Evolutionary conservation across 2,113 vertebrate species (phyloP).

Genomic region (Bubo scandiacus): DNA sequence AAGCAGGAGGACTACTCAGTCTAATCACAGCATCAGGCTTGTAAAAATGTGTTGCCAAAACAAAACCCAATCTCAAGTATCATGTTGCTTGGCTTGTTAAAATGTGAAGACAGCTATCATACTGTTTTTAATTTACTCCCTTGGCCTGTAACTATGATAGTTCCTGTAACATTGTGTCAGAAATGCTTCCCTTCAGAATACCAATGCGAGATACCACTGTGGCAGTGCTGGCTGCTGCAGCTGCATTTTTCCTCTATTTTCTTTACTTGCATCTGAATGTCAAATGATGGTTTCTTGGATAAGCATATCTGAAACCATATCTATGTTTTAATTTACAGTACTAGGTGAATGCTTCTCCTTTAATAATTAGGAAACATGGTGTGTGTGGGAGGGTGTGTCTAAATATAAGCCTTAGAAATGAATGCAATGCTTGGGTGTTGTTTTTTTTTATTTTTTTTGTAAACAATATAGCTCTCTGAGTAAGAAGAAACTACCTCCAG

Average conservation of each 20-base stretch:
- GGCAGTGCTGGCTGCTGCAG: neutral
- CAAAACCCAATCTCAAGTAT: conserved; percentile 46
- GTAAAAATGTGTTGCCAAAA: conserved; percentile 35
- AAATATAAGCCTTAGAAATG: neutral
- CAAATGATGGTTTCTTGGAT: neutral
- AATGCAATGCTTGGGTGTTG: neutral
- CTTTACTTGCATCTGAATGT: neutral
- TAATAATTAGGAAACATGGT: neutral
- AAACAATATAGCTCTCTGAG: neutral
- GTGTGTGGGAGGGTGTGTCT: neutral
- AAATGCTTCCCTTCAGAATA: conserved; percentile 44
- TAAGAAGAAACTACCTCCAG: neutral
- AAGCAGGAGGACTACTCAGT: neutral
- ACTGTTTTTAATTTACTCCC: conserved; percentile 65
- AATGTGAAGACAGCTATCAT: conserved; percentile 63
- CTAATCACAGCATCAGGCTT: conserved; percentile 30
- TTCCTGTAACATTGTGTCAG: conserved; percentile 27
- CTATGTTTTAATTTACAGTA: neutral
- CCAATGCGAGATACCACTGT: neutral
- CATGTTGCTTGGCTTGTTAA: conserved; percentile 65
- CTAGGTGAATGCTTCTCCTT: neutral
- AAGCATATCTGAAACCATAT: neutral
- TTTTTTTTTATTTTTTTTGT: neutral
- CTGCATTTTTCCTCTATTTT: neutral
- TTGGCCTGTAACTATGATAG: conserved; percentile 30